Evolutionary conservation across 1,140 invertebrate genomes (phyloP).

Genomic region (Caenorhabditis remanei): DNA sequence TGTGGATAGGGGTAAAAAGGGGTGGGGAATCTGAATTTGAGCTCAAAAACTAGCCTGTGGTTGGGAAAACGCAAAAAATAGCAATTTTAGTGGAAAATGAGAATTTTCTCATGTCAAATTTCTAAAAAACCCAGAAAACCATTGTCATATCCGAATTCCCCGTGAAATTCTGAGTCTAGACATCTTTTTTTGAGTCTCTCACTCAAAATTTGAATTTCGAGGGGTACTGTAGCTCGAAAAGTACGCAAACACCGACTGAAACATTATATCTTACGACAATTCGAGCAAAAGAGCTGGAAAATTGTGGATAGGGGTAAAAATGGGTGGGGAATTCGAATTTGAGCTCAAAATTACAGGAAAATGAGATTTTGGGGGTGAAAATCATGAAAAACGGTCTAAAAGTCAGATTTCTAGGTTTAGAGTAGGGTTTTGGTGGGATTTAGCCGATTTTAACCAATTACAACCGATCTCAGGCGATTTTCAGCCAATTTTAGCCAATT

Average conservation of each 20-base stretch:
- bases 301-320: no score
- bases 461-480: not conserved
- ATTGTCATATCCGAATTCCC: not conserved
- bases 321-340: no score
- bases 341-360: no score
- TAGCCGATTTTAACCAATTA: not conserved
- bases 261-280: not conserved
- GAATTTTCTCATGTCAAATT: no score
- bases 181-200: not conserved
- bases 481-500: no score
- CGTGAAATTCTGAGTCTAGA: not conserved
- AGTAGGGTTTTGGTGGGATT: no score
- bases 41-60: no score
- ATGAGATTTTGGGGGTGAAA: not conserved
- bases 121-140: no score
- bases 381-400: no score
- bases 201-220: not conserved
- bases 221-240: not conserved
- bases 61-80: not conserved
- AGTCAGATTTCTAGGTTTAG: no score
- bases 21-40: not conserved
- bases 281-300: no score
- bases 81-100: no score
- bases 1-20: not conserved
- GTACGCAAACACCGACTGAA: not conserved